These are phyloP conservation scores for Callyntrura sp. DNA, from an alignment of 2,888 invertebrate genomes.

Conservation along the genomic window DNA sequence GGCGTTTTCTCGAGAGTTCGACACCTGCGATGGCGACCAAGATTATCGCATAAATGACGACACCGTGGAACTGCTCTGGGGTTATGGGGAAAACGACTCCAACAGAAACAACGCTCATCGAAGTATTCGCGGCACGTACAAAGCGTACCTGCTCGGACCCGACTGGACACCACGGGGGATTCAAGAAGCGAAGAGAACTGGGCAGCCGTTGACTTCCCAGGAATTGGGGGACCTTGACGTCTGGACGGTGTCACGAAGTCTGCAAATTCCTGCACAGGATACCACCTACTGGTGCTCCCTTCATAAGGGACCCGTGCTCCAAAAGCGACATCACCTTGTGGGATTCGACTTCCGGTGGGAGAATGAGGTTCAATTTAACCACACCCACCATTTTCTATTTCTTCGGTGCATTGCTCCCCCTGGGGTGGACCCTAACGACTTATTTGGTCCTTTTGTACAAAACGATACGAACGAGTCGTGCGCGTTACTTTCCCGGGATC, in stretches of 20 bases:
- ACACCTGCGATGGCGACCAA: conserved; percentile 27
- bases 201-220: too few relatives aligned
- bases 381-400: background rate
- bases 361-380: background rate
- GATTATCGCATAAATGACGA: conserved; percentile 45
- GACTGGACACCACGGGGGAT: background rate
- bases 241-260: background rate
- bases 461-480: background rate
- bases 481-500: background rate
- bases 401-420: background rate
- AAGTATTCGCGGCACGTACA: background rate
- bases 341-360: background rate
- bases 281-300: conserved; percentile 55
- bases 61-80: conserved; percentile 22
- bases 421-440: background rate
- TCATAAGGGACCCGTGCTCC: conserved; percentile 3
- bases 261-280: conserved; percentile 15
- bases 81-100: conserved; percentile 39
- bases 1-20: conserved; percentile 33
- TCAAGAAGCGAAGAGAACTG: too few relatives aligned
- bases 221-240: background rate
- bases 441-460: background rate
- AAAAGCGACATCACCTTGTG: background rate
- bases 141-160: background rate
- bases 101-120: background rate